A percentile compares a stretch with the other conserved stretches of the same genome.
These are phyloP conservation scores for Tryphoninae sp. DNA, from an alignment of 2,888 invertebrate species.

Conservation along the genomic window DNA sequence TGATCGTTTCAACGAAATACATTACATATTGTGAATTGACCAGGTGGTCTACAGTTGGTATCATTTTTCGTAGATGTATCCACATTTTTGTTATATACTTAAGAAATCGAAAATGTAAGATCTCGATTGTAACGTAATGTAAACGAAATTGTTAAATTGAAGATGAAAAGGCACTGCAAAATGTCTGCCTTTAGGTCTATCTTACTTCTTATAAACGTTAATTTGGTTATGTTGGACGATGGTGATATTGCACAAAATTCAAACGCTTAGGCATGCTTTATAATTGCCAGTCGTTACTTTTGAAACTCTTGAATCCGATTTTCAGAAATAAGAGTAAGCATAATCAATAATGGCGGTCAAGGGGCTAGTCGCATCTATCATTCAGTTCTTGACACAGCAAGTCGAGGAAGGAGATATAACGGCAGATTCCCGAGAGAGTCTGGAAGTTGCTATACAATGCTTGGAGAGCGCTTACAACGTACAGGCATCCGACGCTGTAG, in stretches of 20 bases:
- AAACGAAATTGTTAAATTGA: neutral
- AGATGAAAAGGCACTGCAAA: neutral
- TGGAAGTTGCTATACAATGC: conserved; percentile 97
- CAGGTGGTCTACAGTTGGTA: conserved; percentile 31
- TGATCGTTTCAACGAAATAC: conserved; percentile 29
- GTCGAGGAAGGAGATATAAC: conserved; percentile 81
- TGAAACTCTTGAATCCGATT: conserved; percentile 4
- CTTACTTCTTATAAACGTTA: neutral
- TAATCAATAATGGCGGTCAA: conserved; percentile 73
- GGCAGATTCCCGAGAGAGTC: conserved; percentile 86
- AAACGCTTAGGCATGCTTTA: neutral
- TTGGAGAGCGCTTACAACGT: conserved; percentile 94
- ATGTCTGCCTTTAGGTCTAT: neutral
- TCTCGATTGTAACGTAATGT: neutral
- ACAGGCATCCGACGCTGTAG: conserved; percentile 81
- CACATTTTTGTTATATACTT: neutral
- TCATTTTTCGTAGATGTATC: conserved; percentile 8
- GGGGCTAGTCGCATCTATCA: conserved; percentile 83
- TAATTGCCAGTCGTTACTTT: neutral
- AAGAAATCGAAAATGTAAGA: neutral
- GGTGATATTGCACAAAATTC: conserved; percentile 66
- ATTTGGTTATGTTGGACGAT: conserved; percentile 68
- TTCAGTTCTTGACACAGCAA: conserved; percentile 84
- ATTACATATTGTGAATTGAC: conserved; percentile 44
- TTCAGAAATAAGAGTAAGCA: conserved; percentile 5